These are phyloP conservation scores for Eulemur macaco DNA, from an alignment of 2,113 vertebrate genomes.

Conservation along the genomic window DNA sequence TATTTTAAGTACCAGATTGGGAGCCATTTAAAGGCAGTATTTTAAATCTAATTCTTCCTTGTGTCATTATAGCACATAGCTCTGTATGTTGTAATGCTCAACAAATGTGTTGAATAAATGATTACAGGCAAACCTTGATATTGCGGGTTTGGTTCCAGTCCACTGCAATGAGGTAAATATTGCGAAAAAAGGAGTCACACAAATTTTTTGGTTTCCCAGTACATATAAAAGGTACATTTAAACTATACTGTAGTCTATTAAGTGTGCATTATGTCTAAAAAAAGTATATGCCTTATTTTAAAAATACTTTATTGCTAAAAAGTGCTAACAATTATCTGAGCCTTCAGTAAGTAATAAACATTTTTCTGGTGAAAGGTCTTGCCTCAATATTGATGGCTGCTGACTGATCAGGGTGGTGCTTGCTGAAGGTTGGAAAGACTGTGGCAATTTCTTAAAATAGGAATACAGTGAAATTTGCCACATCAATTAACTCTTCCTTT, in stretches of 20 bases:
- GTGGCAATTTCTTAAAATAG: neutral
- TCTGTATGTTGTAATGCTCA: neutral
- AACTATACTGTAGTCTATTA: neutral
- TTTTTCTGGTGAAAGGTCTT: neutral
- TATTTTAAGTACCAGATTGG: neutral
- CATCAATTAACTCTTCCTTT: neutral
- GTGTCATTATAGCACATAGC: neutral
- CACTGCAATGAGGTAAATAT: neutral
- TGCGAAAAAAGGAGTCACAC: neutral
- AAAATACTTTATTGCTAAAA: neutral
- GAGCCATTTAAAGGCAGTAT: neutral
- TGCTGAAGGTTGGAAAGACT: neutral
- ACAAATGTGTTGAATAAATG: neutral
- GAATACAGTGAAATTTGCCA: neutral
- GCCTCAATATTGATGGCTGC: neutral
- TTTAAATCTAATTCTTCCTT: neutral
- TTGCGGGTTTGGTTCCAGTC: neutral
- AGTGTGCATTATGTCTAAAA: neutral
- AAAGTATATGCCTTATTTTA: neutral
- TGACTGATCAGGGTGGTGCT: neutral
- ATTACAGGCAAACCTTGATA: neutral
- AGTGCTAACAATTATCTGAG: neutral
- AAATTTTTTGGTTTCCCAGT: neutral
- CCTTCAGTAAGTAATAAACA: neutral
- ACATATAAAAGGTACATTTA: neutral